Conservation (phyloP, 2,113 vertebrate species). For the Pao palembangensis region DNA sequence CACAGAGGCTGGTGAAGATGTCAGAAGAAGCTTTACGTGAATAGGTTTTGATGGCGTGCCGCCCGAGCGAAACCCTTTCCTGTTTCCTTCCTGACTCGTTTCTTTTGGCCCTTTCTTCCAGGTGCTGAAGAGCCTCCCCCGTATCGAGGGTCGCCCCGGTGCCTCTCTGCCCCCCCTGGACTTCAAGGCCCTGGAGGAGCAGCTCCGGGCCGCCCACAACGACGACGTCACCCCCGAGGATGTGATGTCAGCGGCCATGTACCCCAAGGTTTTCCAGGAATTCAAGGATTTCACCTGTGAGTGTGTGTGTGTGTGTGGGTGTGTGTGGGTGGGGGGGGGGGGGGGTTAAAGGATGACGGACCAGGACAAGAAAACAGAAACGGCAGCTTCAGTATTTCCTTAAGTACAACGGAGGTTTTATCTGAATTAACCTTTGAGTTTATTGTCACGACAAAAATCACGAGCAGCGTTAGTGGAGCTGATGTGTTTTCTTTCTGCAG, state of each 20-base stretch:
- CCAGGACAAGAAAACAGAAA: background rate
- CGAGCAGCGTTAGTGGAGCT: too few species aligned
- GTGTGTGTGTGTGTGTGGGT: conserved; percentile 2
- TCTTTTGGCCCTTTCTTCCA: conserved; percentile 39
- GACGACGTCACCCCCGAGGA: conserved; percentile 87
- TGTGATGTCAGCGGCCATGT: conserved; percentile 90
- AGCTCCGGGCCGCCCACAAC: conserved; percentile 70
- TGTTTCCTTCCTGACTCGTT: background rate
- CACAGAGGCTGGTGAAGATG: conserved; percentile 1
- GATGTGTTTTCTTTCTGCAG: conserved; percentile 23
- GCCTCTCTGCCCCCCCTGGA: conserved; percentile 83
- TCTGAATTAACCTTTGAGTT: too few species aligned
- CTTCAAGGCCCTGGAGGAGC: conserved; percentile 78
- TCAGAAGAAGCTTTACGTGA: background rate
- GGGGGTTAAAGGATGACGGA: too few species aligned
- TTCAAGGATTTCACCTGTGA: conserved; percentile 83
- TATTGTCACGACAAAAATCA: too few species aligned
- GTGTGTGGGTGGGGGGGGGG: too few species aligned
- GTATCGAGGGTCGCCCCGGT: conserved; percentile 87
- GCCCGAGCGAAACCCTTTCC: background rate
- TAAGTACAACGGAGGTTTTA: too few species aligned
- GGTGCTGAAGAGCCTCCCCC: conserved; percentile 86
- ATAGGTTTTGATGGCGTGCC: background rate
- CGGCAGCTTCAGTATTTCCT: background rate
- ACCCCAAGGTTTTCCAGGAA: conserved; percentile 88